Base-by-base conservation (phyloP, 2,888 invertebrate species). In the Drosophila meridionalis region DNA sequence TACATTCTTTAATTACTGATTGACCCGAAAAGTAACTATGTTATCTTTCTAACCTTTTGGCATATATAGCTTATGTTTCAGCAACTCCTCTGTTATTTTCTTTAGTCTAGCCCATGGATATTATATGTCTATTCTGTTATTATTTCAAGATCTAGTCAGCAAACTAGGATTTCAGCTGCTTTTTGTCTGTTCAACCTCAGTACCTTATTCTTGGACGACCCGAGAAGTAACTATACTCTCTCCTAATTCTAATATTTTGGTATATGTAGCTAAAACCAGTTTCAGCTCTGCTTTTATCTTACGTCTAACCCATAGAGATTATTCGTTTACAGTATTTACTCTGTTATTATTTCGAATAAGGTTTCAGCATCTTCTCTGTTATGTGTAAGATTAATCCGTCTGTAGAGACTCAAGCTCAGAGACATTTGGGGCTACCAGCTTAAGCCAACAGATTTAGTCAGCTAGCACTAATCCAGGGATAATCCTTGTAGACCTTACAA, bases 391-490 rank as follows among this genome's bases (percentile, higher is more conserved):
- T 20, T 36, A 36, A 52, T 52, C 52, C 26, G 20, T 26, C 3
- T 7, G 11, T 34, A 34, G 7, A 9, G 20, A 2, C 3, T 52
- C n/a, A 3, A 20, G 34, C n/a, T n/a, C n/a, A n/a, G n/a, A n/a
- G n/a, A n/a, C n/a, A n/a, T n/a, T n/a, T n/a, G n/a, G n/a, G n/a
- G 20, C 20, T 1, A 0, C 20, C 20, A 20, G 20, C 20, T 20
- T 20, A 20, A 20, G 20, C 20, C 20, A 20, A 20, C 20, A 20
- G 20, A 34, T 34, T 52, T 26, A 26, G 34, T 36, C 52, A 52
- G 52, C 52, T 52, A 12, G 20, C 34, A 26, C 52, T 12, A 52
- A 52, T 52, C 34, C 34, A 7, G 52, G 34, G 34, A 26, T 52
- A 36, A 52, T 20, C 6, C 3, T 20, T 20, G 1, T 12, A 26